Conservation (phyloP, 2,113 vertebrate genomes). For the Daphoenositta chrysoptera region DNA sequence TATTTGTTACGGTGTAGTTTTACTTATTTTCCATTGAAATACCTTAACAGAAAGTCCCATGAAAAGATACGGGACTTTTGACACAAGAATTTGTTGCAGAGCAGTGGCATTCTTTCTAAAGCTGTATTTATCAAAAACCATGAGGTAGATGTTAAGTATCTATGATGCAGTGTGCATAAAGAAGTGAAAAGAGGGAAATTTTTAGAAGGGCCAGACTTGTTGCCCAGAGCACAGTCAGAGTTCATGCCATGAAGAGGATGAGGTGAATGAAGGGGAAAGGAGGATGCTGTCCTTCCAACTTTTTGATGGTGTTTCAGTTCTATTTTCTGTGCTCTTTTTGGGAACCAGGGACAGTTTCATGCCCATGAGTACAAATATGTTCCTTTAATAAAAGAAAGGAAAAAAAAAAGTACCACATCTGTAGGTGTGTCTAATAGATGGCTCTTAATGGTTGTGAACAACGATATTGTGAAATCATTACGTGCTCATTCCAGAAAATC, state of each 20-base stretch:
- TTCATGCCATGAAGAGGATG: not conserved
- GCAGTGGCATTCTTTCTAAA: not conserved
- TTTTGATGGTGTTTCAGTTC: not conserved
- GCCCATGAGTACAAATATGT: not conserved
- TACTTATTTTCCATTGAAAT: not conserved
- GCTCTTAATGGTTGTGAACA: not conserved
- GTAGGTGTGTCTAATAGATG: not conserved
- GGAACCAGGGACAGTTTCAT: not conserved
- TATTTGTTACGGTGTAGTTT: not conserved
- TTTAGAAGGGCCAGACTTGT: not conserved
- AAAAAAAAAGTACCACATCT: not conserved
- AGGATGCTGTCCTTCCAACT: not conserved
- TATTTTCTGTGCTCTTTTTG: not conserved
- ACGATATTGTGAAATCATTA: not conserved
- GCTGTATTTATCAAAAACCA: not conserved
- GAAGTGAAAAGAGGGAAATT: not conserved
- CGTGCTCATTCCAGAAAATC: not conserved
- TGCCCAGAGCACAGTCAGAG: not conserved
- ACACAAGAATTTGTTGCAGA: not conserved
- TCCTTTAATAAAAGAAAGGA: not conserved
- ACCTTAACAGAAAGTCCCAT: not conserved
- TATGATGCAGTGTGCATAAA: not conserved
- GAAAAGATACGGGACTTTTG: not conserved
- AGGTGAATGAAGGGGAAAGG: not conserved
- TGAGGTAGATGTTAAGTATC: not conserved